phyloP scores from a whole-genome alignment of 2,888 invertebrate species.

The Rhaphigaster nebulosa region DNA sequence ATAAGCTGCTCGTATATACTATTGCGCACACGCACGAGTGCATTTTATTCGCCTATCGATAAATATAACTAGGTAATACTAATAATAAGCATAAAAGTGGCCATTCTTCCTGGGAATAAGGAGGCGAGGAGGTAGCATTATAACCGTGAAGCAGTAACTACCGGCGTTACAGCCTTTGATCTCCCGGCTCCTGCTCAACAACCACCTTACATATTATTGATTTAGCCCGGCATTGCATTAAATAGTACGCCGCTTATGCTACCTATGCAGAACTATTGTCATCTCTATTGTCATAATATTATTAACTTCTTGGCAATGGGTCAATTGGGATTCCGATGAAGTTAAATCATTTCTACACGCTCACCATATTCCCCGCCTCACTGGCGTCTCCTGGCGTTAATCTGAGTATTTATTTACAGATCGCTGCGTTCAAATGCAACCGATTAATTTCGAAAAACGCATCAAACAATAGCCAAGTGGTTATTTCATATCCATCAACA shows the following conservation, averaged over 20 bases:
- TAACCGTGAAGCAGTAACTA: constrained; percentile 14
- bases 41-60: not conserved
- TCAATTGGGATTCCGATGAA: not conserved
- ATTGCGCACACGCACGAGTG: not conserved
- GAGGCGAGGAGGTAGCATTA: not conserved
- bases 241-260: not conserved
- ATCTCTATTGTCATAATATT: not conserved
- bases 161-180: not conserved
- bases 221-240: not conserved
- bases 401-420: not conserved
- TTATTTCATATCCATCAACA: no score
- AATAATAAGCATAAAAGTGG: not conserved
- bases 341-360: not conserved
- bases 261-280: constrained; percentile 9
- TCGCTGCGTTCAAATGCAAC: not conserved
- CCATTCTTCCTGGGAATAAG: not conserved
- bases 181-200: not conserved
- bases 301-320: not conserved
- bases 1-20: not conserved
- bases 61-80: not conserved
- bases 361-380: not conserved
- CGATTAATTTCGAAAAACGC: not conserved
- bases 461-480: not conserved
- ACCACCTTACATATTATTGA: not conserved
- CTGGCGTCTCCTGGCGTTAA: not conserved